Evolutionary conservation across 2,113 vertebrate species (phyloP), one percentile per base, ranked within the genome.

Genomic region (Ancistrus triradiatus): DNA sequence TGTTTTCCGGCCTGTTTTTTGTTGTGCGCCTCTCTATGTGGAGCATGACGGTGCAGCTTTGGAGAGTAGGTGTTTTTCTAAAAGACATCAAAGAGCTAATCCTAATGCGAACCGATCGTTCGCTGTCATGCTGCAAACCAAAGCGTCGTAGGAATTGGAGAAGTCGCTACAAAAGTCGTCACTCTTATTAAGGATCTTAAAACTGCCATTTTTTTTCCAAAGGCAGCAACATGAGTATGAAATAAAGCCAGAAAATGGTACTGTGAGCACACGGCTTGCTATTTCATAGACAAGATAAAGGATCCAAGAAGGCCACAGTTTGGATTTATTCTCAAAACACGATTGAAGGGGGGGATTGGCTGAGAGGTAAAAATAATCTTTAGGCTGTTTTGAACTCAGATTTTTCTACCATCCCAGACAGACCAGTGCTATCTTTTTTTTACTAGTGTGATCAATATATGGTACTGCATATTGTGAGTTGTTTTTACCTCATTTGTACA

Each of bases 401-500:
- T 38, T 55, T 58, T 37, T 37, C 59, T 46, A 31, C 55, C 33
- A 66, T 28, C 37, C 28, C 15, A 35, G 57, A 31, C 57, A 51
- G 49, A 59, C 59, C 51, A 40, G 28, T 61, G 70, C 65, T 49
- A 18, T 28, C 74, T 66, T 79, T 68, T 77, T 80, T 83, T 74
- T 78, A n/a, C n/a, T n/a, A n/a, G 27, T 85, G 77, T 85, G 78
- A 68, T 51, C 75, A 74, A 73, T 84, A 78, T 82, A 77, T 70
- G 83, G 57, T 75, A 51, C 47, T 72, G 61, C 79, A 77, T 82
- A 74, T 81, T 73, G 82, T 87, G 80, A 83, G 74, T 70, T 81
- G 78, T 81, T 87, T 85, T 83, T 84, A 86, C 85, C 80, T 85
- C 75, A 78, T 84, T 82, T 88, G 85, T 89, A 86, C 79, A 86